Evolutionary conservation across 2,113 vertebrate species (phyloP), one percentile per base, ranked within the genome.

Genomic region (Chrysochloris asiatica): DNA sequence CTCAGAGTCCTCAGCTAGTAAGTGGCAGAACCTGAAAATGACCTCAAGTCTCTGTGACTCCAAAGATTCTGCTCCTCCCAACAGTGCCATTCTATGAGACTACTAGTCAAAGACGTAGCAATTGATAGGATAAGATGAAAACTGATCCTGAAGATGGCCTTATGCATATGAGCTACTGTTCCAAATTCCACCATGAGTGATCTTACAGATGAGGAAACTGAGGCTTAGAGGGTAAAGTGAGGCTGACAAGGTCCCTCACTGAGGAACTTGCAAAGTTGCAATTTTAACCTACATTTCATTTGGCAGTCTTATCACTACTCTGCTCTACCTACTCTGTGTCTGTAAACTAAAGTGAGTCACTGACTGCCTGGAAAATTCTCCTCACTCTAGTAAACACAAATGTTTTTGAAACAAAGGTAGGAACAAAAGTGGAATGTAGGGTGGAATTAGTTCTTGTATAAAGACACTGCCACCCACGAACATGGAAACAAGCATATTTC

Each of bases 321-420:
- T 21, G 9, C 10, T 19, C 50, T 54, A 43, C 38, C 52, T 48
- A 41, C 63, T 41, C 9, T 56, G 19, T 65, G 75, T 17, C 28
- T 90, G 8, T 47, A 65, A 38, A 28, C 59, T 63, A 75, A 21
- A 69, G 6, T 76, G 76, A 93, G 83, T 78, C 90, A 77, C 16
- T 11, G 38, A 45, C 47, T 2, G 30, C 84, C 76, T 91, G 81
- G 84, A 89, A 93, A 92, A 43, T 38, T 73, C 91, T 72, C 52
- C 30, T 90, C 71, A 61, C 65, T 63, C 54, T 81, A 69, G 43
- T 67, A 90, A 92, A 86, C 79, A 95, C 69, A 63, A 41, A 69
- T 73, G 80, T 79, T 94, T 90, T 93, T 93, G 82, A 94, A 95
- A 94, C 87, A 93, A 95, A 94, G 33, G 61, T 50, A 78, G 45